phyloP scores from a whole-genome alignment of 37 sponge, comb jelly and placozoan genomes.

The Diacarnus erythraeanus region DNA sequence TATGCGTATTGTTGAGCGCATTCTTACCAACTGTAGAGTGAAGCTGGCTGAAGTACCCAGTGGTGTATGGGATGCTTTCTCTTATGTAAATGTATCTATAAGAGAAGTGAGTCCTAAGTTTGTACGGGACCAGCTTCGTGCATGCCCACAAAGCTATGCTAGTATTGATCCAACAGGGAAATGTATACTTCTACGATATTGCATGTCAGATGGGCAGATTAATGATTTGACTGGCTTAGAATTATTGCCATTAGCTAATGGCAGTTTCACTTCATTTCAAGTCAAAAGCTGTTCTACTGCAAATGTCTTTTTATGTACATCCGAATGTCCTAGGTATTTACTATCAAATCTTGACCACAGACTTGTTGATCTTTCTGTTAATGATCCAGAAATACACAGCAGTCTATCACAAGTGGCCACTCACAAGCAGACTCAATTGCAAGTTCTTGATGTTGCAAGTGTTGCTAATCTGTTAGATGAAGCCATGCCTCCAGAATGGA shows the following conservation, averaged over 20 bases:
- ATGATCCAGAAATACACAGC: constrained; percentile 2
- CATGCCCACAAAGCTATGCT: constrained; percentile 13
- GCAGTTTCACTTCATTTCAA: constrained; percentile 25
- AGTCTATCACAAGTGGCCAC: constrained; percentile 12
- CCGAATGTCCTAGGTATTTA: constrained; percentile 19
- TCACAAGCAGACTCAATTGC: constrained; percentile 13
- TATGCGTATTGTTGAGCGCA: not conserved
- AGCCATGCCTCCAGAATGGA: constrained; percentile 3
- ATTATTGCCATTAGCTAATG: constrained; percentile 40
- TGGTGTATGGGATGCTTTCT: constrained; percentile 19
- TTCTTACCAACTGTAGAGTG: constrained; percentile 11
- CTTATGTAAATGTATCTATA: not conserved
- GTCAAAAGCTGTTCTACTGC: too few species aligned
- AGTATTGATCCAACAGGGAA: constrained; percentile 9
- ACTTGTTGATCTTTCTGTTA: constrained; percentile 12
- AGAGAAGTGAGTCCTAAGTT: constrained; percentile 20
- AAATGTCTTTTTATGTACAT: constrained; percentile 12
- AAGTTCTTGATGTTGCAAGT: not conserved
- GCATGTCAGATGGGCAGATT: constrained; percentile 30
- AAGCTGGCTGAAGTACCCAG: constrained; percentile 9
- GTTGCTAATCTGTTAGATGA: not conserved
- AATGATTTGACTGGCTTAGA: constrained; percentile 22
- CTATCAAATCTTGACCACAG: constrained; percentile 17
- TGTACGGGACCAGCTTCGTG: not conserved
- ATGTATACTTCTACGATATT: constrained; percentile 31